These are phyloP conservation scores for Caretta caretta DNA, from an alignment of 2,113 vertebrate genomes.

Conservation along the genomic window DNA sequence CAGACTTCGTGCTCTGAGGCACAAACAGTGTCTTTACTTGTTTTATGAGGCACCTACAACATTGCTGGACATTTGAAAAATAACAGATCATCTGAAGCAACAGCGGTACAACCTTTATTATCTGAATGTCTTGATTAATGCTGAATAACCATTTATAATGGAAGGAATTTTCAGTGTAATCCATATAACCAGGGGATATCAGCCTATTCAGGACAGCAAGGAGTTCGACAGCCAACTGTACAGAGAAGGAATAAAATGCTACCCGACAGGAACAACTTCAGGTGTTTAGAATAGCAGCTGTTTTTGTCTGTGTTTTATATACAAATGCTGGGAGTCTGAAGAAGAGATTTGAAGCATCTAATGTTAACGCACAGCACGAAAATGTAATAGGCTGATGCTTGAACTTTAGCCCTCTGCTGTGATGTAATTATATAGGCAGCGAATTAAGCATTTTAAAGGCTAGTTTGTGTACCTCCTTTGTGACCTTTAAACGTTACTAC, in stretches of 20 bases:
- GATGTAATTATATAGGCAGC: background rate
- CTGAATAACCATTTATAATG: background rate
- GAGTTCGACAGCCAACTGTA: background rate
- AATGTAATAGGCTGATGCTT: background rate
- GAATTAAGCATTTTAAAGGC: background rate
- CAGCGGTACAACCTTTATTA: background rate
- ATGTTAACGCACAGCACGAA: background rate
- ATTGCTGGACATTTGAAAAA: background rate
- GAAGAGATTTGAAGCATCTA: rapidly evolving
- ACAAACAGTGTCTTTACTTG: background rate
- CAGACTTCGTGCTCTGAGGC: background rate
- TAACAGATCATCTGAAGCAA: background rate
- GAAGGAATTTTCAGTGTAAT: background rate
- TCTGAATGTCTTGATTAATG: background rate
- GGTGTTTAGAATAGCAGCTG: background rate
- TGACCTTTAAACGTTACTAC: slow-evolving; percentile 84
- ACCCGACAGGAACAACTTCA: background rate
- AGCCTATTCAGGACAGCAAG: background rate
- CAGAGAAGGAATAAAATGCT: background rate
- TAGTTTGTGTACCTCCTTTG: slow-evolving; percentile 78
- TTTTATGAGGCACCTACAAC: background rate
- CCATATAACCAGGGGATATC: background rate
- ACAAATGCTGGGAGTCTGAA: background rate
- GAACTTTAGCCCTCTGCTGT: background rate
- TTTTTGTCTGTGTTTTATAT: background rate